phyloP scores from a whole-genome alignment of 2,888 invertebrate species.

The Phortica okadai region DNA sequence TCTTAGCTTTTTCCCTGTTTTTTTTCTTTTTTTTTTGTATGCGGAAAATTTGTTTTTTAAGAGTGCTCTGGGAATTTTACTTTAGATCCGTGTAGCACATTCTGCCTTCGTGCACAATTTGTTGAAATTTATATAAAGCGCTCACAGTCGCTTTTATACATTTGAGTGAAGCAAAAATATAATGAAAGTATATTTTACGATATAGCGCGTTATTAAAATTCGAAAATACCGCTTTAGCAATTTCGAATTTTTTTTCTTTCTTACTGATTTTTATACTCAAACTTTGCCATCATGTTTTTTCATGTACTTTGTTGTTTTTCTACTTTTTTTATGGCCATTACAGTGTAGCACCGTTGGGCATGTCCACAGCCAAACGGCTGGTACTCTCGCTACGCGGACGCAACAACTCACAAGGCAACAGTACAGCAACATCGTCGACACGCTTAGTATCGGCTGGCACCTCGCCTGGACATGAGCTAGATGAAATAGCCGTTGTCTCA shows the following conservation, averaged over 20 bases:
- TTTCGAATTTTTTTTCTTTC: conserved; percentile 17
- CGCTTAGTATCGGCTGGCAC: conserved; percentile 77
- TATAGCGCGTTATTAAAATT: conserved; percentile 15
- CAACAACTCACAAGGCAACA: conserved; percentile 79
- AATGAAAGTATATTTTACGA: conserved; percentile 26
- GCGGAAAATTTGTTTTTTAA: neutral
- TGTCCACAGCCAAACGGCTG: conserved; percentile 82
- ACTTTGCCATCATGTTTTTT: neutral
- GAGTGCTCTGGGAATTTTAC: neutral
- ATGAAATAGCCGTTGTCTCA: conserved; percentile 83
- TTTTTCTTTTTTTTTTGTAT: neutral
- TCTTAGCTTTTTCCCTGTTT: neutral
- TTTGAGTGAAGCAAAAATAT: neutral
- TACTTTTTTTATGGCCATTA: conserved; percentile 59
- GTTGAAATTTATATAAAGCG: no score
- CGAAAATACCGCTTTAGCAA: conserved; percentile 17
- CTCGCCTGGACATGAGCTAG: conserved; percentile 79
- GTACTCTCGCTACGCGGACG: conserved; percentile 80
- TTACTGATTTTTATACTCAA: conserved; percentile 69
- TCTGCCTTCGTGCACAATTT: conserved; percentile 3
- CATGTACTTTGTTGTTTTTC: conserved; percentile 39
- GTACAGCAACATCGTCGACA: conserved; percentile 76
- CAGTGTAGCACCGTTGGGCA: conserved; percentile 73
- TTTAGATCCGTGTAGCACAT: conserved; percentile 36
- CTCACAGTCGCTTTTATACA: neutral